phyloP scores from a whole-genome alignment of 1,140 invertebrate genomes.

The Bombus soroeensis region DNA sequence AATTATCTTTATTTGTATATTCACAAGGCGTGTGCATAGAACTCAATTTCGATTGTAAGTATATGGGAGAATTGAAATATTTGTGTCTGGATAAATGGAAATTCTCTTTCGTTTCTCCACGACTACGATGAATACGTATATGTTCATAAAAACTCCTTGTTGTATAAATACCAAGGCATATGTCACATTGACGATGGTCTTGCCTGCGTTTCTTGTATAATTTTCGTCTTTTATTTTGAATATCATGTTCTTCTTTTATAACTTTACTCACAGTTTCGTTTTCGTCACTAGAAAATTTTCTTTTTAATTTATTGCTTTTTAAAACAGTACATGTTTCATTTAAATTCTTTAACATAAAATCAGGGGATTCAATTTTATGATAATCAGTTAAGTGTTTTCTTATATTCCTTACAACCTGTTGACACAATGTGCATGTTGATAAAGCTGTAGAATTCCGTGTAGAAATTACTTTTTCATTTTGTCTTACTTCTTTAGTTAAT shows the following conservation, averaged over 20 bases:
- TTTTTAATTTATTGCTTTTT: background rate
- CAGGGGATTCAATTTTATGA: constrained; percentile 74
- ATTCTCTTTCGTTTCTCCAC: constrained; percentile 70
- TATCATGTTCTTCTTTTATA: background rate
- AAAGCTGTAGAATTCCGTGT: background rate
- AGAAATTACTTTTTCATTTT: background rate
- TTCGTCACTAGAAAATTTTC: background rate
- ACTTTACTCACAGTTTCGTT: background rate
- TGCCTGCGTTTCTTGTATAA: background rate
- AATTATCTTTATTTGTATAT: background rate
- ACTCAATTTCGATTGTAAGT: background rate
- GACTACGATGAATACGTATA: constrained; percentile 45
- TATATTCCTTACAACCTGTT: constrained; percentile 68
- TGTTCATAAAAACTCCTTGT: constrained; percentile 50
- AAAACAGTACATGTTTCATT: background rate
- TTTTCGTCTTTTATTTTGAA: background rate
- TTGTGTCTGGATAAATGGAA: constrained; percentile 58
- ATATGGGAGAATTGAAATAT: constrained; percentile 62
- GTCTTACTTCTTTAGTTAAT: constrained; percentile 1
- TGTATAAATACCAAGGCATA: constrained; percentile 67
- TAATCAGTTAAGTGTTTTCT: constrained; percentile 75
- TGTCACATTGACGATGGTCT: constrained; percentile 48
- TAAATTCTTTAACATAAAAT: constrained; percentile 58
- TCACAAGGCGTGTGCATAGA: background rate
- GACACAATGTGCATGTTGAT: constrained; percentile 73